Evolutionary conservation across 2,797 vertebrate species (phyloP).

Genomic region (Parambassis ranga): DNA sequence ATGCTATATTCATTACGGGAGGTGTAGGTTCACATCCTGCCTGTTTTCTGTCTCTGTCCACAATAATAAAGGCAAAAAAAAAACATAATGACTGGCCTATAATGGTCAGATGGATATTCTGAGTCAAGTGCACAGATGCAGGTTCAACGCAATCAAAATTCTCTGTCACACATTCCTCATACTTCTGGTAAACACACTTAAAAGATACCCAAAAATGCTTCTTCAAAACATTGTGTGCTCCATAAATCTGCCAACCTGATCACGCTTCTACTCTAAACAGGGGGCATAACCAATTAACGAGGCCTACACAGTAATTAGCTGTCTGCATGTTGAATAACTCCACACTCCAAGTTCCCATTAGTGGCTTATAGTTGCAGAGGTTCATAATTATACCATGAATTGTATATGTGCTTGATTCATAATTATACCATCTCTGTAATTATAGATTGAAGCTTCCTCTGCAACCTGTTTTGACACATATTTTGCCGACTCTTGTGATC

Average conservation of each 20-base stretch:
- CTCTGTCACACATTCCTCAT: background rate
- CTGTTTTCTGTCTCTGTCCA: no score
- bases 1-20: no score
- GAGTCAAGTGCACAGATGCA: no score
- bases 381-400: slow-evolving; percentile 78
- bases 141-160: background rate
- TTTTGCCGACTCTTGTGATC: slow-evolving; percentile 57
- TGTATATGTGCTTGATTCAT: slow-evolving; percentile 74
- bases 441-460: slow-evolving; percentile 70
- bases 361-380: slow-evolving; percentile 72
- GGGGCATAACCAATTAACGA: slow-evolving; percentile 73
- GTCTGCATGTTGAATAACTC: slow-evolving; percentile 75
- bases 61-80: no score
- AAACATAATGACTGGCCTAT: no score
- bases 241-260: slow-evolving; percentile 68
- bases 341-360: slow-evolving; percentile 74
- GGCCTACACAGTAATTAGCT: slow-evolving; percentile 75
- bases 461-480: slow-evolving; percentile 72
- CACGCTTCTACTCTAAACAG: slow-evolving; percentile 55
- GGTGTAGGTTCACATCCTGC: no score
- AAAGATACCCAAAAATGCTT: background rate
- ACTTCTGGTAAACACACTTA: slow-evolving; percentile 26
- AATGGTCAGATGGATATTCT: no score
- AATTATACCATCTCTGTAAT: slow-evolving; percentile 77
- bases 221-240: slow-evolving; percentile 37